These are phyloP conservation scores for Acanthosepion esculentum DNA, from an alignment of 2,888 invertebrate genomes.

Conservation along the genomic window DNA sequence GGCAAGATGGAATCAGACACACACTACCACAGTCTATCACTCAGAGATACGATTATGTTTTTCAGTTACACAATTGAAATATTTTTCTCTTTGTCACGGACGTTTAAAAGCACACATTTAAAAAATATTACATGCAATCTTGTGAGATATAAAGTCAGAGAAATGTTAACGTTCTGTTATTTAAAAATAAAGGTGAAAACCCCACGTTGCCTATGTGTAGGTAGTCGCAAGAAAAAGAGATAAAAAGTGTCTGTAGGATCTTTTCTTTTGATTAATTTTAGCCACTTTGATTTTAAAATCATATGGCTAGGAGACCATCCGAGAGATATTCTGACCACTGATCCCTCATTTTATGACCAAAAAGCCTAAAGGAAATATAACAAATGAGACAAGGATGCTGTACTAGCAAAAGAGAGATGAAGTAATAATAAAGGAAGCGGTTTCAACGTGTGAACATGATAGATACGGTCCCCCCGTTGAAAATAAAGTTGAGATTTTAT, in stretches of 20 bases:
- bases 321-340: background rate
- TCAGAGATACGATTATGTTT: too few relatives aligned
- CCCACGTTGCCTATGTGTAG: background rate
- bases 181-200: background rate
- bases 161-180: background rate
- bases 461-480: background rate
- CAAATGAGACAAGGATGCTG: background rate
- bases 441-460: background rate
- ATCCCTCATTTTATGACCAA: background rate
- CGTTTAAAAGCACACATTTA: too few relatives aligned
- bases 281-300: background rate
- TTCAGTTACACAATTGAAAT: too few relatives aligned
- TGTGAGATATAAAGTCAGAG: background rate
- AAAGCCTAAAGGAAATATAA: background rate
- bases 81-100: too few relatives aligned
- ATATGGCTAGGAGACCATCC: background rate
- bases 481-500: background rate
- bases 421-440: background rate
- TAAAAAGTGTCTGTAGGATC: background rate
- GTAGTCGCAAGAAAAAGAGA: background rate
- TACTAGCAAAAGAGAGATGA: background rate
- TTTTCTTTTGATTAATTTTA: background rate
- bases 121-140: background rate
- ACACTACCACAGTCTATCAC: too few relatives aligned
- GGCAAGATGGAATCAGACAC: too few relatives aligned